Percentiles rank a stretch among this genome's conserved stretches.
These are phyloP conservation scores for Leucophenga maculata DNA, from an alignment of 2,888 invertebrate genomes.

Conservation along the genomic window DNA sequence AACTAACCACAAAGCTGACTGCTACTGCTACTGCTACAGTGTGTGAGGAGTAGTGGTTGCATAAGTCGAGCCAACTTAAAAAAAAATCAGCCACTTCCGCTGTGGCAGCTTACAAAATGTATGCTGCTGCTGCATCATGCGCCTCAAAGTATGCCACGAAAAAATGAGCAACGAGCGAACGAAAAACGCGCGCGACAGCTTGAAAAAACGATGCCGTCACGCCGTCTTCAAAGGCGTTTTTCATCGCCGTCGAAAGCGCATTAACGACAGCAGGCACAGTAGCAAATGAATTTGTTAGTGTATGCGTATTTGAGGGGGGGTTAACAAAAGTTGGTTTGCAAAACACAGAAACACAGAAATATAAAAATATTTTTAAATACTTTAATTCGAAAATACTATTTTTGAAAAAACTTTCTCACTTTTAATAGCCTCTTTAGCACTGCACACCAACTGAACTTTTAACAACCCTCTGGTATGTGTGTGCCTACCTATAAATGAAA, in stretches of 20 bases:
- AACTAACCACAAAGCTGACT: conserved; percentile 13
- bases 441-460: no score
- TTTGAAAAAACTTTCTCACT: no score
- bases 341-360: no score
- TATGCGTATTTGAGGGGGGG: conserved; percentile 21
- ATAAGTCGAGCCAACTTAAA: not conserved
- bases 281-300: not conserved
- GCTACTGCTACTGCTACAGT: no score
- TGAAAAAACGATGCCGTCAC: conserved; percentile 8
- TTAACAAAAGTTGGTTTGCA: not conserved
- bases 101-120: not conserved
- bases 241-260: conserved; percentile 6
- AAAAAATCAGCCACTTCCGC: not conserved
- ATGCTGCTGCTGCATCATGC: not conserved
- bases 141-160: conserved; percentile 16
- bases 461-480: no score
- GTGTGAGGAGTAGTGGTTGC: not conserved
- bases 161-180: not conserved
- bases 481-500: no score
- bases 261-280: not conserved
- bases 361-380: no score
- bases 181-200: conserved; percentile 12
- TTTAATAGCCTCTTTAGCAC: no score
- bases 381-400: no score
- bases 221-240: conserved; percentile 7